Base-by-base conservation (phyloP, 2,113 vertebrate genomes). In the Phyllostomus hastatus region DNA sequence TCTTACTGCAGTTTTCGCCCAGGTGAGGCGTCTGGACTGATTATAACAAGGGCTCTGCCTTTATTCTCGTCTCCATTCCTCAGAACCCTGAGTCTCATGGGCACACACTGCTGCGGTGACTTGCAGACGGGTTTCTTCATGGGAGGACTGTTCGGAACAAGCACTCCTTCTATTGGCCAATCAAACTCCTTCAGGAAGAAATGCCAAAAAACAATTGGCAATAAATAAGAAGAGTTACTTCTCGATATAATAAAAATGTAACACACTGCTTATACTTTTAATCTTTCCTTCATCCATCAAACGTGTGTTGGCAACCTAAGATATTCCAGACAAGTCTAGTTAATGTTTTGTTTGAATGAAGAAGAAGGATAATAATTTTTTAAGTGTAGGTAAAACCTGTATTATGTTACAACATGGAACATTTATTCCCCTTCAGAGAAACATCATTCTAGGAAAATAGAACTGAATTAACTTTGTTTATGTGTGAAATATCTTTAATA, bases 401-500 rank as follows among this genome's bases (percentile, higher is more conserved):
- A 59, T 43, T 86, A 14, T 75, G 19, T 69, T 59, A 76, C 41
- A 22, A 87, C 16, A 57, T 5, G 10, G 6, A 50, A 84, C 54
- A 92, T 64, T n/a, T 82, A 73, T 67, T 85, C 26, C 52, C 50
- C 93, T 69, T 61, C 33, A 83, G 57, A 83, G 33, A 90, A 92
- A 59, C 28, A 90, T 38, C 31, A 43, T 72, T 85, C 48, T 94
- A n/a, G 57, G 83, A 92, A 84, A 52, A 59, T 4, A 82, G 38
- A 96, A 70, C 24, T 70, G 28, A 91, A 81, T 88, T 88, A 81
- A 76, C 73, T 52, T 87, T 87, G 33, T n/a, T 92, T 41, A 95
- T 97, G 95, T 98, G 93, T 98, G 97, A 98, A 98, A 95, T 97
- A 86, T 91, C 97, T 97, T 98, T 98, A 98, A 96, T 91, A 86